Base-by-base conservation (phyloP, 2,888 invertebrate species). In the Lasioglossum figueresi region DNA sequence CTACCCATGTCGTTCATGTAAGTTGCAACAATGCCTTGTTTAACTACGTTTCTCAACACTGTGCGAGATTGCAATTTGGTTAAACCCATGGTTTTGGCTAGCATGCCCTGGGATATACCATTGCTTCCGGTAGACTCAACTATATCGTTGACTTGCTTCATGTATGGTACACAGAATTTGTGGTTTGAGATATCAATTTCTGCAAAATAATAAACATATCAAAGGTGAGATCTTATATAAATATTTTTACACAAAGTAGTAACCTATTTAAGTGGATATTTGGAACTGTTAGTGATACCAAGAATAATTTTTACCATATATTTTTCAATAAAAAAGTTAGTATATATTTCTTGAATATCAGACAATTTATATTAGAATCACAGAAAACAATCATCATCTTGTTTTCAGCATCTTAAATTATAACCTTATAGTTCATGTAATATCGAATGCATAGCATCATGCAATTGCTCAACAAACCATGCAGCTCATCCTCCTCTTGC, bases 1-100 rank as follows among this genome's bases (percentile, higher is more conserved):
- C 96, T 95, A 14, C 96, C 96, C 68, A 95, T 93, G 88, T 96
- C 96, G 71, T 95, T 95, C 93, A 96, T 95, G 85, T 96, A 96
- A 1, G 95, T 95, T 19, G 95, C 95, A 8, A 96, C 94, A n/a
- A 95, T 90, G 84, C 93, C 94, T 45, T 90, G 88, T 81, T 94
- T 95, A 59, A 94, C 93, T 34, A 96, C 91, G 87, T 95, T 95
- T 56, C 96, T 95, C n/a, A 95, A 78, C 56, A 96, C 89, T 6
- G 95, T 95, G 2, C 96, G 94, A 1, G 96, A 93, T n/a, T 95
- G 95, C 0, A 96, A 92, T 79, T 95, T 95, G 27, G 95, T 95
- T 2, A 95, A 85, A 3, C 96, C 96, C 88, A 96, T 93, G 77
- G 88, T 92, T 91, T 66, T 91, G 86, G 77, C 94, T 91, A 82